phyloP scores from a whole-genome alignment of 1,140 invertebrate species.

The Sitodiplosis mosellana region DNA sequence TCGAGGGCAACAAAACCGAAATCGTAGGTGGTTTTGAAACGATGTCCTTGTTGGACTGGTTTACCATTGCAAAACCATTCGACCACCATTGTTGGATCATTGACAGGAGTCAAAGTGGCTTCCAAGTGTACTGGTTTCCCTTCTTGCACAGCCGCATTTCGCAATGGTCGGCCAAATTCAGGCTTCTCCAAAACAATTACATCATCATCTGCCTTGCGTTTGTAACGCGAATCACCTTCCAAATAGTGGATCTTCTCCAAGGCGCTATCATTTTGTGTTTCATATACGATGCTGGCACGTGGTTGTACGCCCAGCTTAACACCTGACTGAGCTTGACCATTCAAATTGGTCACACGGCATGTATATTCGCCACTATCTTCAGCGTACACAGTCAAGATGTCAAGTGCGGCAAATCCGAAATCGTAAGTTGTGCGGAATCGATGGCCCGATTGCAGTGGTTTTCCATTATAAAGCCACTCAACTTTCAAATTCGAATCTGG shows the following conservation, averaged over 20 bases:
- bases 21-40: conserved; percentile 85
- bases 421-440: conserved; percentile 83
- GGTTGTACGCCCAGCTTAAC: conserved; percentile 66
- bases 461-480: conserved; percentile 88
- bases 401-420: conserved; percentile 87
- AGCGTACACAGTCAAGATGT: conserved; percentile 80
- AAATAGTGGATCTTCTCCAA: conserved; percentile 79
- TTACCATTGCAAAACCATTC: conserved; percentile 90
- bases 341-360: conserved; percentile 73
- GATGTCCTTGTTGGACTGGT: conserved; percentile 73
- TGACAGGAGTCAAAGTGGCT: conserved; percentile 83
- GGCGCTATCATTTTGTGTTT: conserved; percentile 89
- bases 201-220: conserved; percentile 50
- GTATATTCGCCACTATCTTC: conserved; percentile 89
- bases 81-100: conserved; percentile 86
- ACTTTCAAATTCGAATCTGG: conserved; percentile 84
- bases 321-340: conserved; percentile 61
- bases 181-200: conserved; percentile 61
- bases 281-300: conserved; percentile 71
- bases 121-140: conserved; percentile 88
- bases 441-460: conserved; percentile 77
- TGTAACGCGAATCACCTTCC: conserved; percentile 69
- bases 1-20: conserved; percentile 92
- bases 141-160: conserved; percentile 67
- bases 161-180: conserved; percentile 71